These are phyloP conservation scores for Oligia strigilis DNA, from an alignment of 2,888 invertebrate genomes.

Conservation along the genomic window DNA sequence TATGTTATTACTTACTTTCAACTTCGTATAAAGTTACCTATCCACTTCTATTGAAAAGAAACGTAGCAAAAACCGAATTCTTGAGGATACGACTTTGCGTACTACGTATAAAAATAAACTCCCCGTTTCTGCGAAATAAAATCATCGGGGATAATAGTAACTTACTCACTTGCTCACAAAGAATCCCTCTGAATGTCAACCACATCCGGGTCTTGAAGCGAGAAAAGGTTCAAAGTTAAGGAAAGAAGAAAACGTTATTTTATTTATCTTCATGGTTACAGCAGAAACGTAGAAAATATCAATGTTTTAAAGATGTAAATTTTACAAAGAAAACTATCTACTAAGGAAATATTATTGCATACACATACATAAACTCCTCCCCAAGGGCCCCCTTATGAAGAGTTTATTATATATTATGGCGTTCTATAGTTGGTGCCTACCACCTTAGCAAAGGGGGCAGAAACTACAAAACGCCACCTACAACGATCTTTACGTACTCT, in stretches of 20 bases:
- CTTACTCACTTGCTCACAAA: constrained; percentile 8
- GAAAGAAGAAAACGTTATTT: constrained; percentile 23
- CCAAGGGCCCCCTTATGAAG: no score
- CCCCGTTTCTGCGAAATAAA: not conserved
- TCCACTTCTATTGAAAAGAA: not conserved
- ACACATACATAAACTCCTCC: not conserved
- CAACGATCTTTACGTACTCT: no score
- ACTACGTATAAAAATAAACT: constrained; percentile 9
- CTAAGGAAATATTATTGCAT: not conserved
- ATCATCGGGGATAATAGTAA: constrained; percentile 8
- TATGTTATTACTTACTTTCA: not conserved
- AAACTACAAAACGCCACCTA: no score
- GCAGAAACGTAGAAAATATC: constrained; percentile 2
- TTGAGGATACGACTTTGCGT: not conserved
- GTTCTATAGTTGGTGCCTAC: no score
- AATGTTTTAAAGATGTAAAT: constrained; percentile 2
- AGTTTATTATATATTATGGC: no score
- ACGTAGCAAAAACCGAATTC: no score
- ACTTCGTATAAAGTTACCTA: not conserved
- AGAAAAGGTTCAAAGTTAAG: constrained; percentile 22
- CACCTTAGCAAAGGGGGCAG: no score
- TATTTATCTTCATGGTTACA: constrained; percentile 18
- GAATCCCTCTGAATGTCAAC: constrained; percentile 21
- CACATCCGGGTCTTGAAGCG: constrained; percentile 17
- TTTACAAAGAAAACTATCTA: not conserved